Evolutionary conservation across 2,113 vertebrate species (phyloP), one percentile per base, ranked within the genome.

Genomic region (Plectropomus leopardus): DNA sequence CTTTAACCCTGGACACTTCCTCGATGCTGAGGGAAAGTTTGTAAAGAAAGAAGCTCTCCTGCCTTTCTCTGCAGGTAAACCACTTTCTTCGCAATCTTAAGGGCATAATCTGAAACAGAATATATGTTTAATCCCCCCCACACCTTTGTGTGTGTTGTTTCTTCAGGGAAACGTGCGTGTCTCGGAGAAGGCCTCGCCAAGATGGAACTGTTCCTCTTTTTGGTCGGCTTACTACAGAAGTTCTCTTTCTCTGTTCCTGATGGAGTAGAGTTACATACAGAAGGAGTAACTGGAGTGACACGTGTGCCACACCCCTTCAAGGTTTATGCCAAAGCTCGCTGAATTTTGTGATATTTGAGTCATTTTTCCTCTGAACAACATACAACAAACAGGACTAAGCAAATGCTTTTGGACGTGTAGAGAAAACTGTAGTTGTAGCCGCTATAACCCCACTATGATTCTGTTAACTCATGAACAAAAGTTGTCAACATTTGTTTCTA

Each of bases 1-100:
- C 0, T 97, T 97, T 86, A 97, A 97, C 83, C 96, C 96, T 0
- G 93, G 91, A 63, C 97, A 97, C 86, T 98, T 97, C 80, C 90
- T 97, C 78, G 94, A 97, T 67, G n/a, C n/a, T n/a, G n/a, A n/a
- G n/a, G n/a, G n/a, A n/a, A n/a, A n/a, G n/a, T n/a, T n/a, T n/a
- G n/a, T 93, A 81, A 96, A 92, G 82, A 92, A 45, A 50, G 96
- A 96, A 21, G 88, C 94, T 76, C 95, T 97, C 79, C 55, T 97
- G 72, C 94, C 96, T 64, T 98, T 98, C 89, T 97, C 96, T 85
- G 90, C 95, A 89, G 96, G 96, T 98, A 83, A 90, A 60, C 11
- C 26, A 73, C 2, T 7, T 47, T 32, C 28, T 21, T 74, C 54
- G 45, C 0, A 23, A 34, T 21, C 9, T 13, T 1, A 7, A n/a